These are phyloP conservation scores for Ataeniobius toweri DNA, from an alignment of 2,797 vertebrate genomes.

Conservation along the genomic window DNA sequence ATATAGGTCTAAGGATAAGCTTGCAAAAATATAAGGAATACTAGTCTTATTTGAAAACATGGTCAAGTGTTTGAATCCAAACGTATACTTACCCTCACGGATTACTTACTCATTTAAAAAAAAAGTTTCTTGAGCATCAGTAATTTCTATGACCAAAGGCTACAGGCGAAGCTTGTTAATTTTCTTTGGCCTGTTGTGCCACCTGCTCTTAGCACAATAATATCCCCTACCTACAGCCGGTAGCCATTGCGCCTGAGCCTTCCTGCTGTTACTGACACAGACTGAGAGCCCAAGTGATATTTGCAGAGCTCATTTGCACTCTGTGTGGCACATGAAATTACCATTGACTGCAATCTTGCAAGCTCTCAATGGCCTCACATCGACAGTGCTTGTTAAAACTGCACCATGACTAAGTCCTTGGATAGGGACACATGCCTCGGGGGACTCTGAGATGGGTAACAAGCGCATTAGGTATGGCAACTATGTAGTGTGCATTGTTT, in stretches of 20 bases:
- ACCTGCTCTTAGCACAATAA: constrained; percentile 44
- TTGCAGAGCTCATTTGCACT: constrained; percentile 78
- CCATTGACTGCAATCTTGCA: constrained; percentile 76
- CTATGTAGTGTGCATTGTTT: constrained; percentile 73
- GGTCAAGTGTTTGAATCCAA: constrained; percentile 8
- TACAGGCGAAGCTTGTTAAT: constrained; percentile 38
- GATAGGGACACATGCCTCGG: constrained; percentile 66
- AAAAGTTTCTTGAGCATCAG: not conserved
- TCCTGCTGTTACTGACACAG: constrained; percentile 64
- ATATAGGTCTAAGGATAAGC: not conserved
- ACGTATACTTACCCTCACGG: not conserved
- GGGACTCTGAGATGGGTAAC: constrained; percentile 73
- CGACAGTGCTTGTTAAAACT: constrained; percentile 78
- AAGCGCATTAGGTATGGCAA: constrained; percentile 76
- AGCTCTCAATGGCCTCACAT: constrained; percentile 72
- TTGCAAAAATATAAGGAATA: not conserved
- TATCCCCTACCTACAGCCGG: constrained; percentile 57
- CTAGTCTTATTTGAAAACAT: not conserved
- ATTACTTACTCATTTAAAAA: not conserved
- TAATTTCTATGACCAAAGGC: constrained; percentile 13
- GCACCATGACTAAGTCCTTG: constrained; percentile 71
- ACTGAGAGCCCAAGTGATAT: constrained; percentile 70
- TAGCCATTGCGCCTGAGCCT: constrained; percentile 56
- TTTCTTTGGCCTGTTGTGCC: constrained; percentile 36
- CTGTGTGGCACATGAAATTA: constrained; percentile 76